Conservation (phyloP, 2,797 vertebrate species). For the Limnodromus scolopaceus region DNA sequence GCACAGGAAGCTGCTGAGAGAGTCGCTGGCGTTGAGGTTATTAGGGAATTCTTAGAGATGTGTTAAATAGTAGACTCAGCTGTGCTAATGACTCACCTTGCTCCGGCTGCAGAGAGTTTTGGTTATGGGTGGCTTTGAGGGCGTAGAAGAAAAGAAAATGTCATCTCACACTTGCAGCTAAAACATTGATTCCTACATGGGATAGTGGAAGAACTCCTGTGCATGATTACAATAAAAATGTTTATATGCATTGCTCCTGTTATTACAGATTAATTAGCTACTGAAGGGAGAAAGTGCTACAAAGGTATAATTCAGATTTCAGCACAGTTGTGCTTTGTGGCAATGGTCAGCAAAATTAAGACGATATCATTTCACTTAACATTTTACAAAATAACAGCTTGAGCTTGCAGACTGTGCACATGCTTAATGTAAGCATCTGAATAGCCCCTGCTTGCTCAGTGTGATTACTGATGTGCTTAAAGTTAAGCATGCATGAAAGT, state of each 20-base stretch:
- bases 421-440: neutral
- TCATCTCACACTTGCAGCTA: neutral
- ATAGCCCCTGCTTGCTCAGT: neutral
- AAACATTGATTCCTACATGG: neutral
- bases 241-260: neutral
- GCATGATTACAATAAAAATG: neutral
- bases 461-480: neutral
- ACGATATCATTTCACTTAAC: neutral
- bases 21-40: neutral
- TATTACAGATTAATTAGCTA: neutral
- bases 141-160: neutral
- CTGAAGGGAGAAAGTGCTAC: neutral
- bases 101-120: neutral
- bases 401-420: neutral
- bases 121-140: neutral
- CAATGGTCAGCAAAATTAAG: neutral
- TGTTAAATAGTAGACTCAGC: slow-evolving; percentile 25
- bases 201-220: neutral
- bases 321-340: neutral
- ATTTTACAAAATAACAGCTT: neutral
- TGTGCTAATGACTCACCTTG: slow-evolving; percentile 29
- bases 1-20: slow-evolving; percentile 48
- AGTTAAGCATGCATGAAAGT: neutral
- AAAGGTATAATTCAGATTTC: slow-evolving; percentile 7
- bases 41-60: slow-evolving; percentile 51